These are phyloP conservation scores for Hydropsyche betteni DNA, from an alignment of 2,888 invertebrate genomes.

Conservation along the genomic window DNA sequence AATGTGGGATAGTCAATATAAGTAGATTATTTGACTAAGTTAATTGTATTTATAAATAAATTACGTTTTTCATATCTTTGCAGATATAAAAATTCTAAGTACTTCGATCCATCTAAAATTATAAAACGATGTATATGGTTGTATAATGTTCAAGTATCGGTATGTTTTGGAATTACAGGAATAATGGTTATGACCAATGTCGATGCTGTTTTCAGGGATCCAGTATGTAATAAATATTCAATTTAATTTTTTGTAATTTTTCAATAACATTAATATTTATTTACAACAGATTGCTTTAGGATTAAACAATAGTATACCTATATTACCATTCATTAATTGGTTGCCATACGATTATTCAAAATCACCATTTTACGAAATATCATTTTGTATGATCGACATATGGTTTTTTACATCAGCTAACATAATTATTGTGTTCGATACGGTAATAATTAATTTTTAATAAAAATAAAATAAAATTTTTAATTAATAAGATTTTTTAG, in stretches of 20 bases:
- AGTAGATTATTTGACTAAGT: not conserved
- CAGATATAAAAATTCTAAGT: slow-evolving; percentile 43
- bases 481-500: slow-evolving; percentile 22
- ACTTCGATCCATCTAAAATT: slow-evolving; percentile 41
- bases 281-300: not conserved
- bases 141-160: slow-evolving; percentile 47
- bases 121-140: slow-evolving; percentile 44
- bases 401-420: slow-evolving; percentile 48
- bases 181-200: slow-evolving; percentile 47
- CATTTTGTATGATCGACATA: slow-evolving; percentile 44
- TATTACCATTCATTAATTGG: slow-evolving; percentile 49
- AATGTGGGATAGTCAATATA: too few relatives aligned
- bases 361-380: slow-evolving; percentile 44
- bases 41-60: too few relatives aligned
- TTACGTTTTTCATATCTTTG: slow-evolving; percentile 6
- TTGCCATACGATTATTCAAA: slow-evolving; percentile 47
- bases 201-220: slow-evolving; percentile 40
- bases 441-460: slow-evolving; percentile 34
- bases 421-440: slow-evolving; percentile 48
- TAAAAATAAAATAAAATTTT: not conserved
- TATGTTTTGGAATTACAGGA: slow-evolving; percentile 46
- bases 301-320: slow-evolving; percentile 25
- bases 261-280: not conserved
- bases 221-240: slow-evolving; percentile 30
- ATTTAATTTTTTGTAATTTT: not conserved